Conservation (phyloP, 2,888 invertebrate genomes). For the Tipula lateralis region DNA sequence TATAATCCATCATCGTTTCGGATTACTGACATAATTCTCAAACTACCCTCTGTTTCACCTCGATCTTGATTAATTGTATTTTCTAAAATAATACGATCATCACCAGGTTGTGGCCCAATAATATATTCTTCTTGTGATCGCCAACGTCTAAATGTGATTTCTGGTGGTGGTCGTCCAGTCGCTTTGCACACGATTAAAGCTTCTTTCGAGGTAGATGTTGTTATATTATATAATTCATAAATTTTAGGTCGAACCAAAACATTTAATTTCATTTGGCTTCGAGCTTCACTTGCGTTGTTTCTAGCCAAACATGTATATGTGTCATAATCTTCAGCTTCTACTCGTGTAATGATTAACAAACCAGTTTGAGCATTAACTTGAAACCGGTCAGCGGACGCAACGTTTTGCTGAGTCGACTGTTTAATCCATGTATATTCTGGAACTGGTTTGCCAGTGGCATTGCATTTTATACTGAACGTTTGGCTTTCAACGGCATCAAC, state of each 20-base stretch:
- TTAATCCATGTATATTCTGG: constrained; percentile 83
- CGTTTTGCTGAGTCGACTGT: constrained; percentile 64
- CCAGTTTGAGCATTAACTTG: constrained; percentile 67
- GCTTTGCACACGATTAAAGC: constrained; percentile 70
- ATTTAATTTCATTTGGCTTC: constrained; percentile 63
- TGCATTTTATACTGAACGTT: constrained; percentile 67
- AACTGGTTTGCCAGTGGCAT: constrained; percentile 76
- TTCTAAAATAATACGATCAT: constrained; percentile 64
- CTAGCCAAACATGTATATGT: constrained; percentile 74
- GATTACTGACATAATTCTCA: constrained; percentile 62
- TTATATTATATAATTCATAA: constrained; percentile 69
- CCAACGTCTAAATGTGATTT: constrained; percentile 72
- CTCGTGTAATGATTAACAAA: constrained; percentile 65
- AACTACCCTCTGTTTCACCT: constrained; percentile 59
- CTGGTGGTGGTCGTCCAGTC: constrained; percentile 74
- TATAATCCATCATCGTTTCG: constrained; percentile 82
- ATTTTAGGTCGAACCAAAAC: constrained; percentile 76
- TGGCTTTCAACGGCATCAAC: constrained; percentile 76
- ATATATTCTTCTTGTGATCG: constrained; percentile 60
- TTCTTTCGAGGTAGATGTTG: constrained; percentile 58
- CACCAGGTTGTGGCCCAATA: constrained; percentile 59
- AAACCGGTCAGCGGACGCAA: constrained; percentile 59
- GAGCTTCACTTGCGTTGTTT: constrained; percentile 71
- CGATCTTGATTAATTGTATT: constrained; percentile 53
- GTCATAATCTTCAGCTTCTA: constrained; percentile 72